Percentiles rank a stretch among this genome's conserved stretches.
phyloP scores from a whole-genome alignment of 2,113 vertebrate genomes.

The Potamarius usumacintae region DNA sequence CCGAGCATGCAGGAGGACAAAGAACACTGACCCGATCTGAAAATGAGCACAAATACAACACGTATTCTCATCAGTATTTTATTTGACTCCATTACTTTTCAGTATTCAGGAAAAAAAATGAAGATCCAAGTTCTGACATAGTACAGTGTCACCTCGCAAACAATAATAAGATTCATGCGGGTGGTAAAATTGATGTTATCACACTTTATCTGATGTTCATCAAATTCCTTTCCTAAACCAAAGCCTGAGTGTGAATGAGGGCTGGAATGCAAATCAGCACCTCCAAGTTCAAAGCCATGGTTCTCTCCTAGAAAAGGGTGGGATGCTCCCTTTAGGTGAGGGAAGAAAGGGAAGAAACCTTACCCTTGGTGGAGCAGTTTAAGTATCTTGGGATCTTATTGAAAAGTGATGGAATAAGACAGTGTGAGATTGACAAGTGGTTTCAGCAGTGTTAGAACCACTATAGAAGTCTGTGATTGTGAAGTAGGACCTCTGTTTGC shows the following conservation, averaged over 20 bases:
- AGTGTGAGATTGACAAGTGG: not conserved
- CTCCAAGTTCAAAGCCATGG: not conserved
- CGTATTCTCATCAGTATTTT: not conserved
- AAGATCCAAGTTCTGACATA: not conserved
- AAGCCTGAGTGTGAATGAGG: not conserved
- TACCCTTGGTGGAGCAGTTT: not conserved
- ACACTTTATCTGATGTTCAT: not conserved
- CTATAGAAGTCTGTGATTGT: not conserved
- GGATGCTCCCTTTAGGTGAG: not conserved
- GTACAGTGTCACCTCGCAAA: not conserved
- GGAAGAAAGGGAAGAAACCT: not conserved
- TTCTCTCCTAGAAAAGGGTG: not conserved
- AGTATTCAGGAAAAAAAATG: not conserved
- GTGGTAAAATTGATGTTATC: not conserved
- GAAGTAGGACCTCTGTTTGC: not conserved
- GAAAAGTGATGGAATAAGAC: not conserved
- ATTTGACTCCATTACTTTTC: not conserved
- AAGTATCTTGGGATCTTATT: not conserved
- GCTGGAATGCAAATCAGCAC: not conserved
- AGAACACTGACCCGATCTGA: not conserved
- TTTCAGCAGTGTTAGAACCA: not conserved
- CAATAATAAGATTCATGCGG: not conserved
- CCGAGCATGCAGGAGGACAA: conserved; percentile 16
- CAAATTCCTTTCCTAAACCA: not conserved
- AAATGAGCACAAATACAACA: not conserved